Base-by-base conservation (phyloP, 2,797 vertebrate genomes). In the Numenius phaeopus region DNA sequence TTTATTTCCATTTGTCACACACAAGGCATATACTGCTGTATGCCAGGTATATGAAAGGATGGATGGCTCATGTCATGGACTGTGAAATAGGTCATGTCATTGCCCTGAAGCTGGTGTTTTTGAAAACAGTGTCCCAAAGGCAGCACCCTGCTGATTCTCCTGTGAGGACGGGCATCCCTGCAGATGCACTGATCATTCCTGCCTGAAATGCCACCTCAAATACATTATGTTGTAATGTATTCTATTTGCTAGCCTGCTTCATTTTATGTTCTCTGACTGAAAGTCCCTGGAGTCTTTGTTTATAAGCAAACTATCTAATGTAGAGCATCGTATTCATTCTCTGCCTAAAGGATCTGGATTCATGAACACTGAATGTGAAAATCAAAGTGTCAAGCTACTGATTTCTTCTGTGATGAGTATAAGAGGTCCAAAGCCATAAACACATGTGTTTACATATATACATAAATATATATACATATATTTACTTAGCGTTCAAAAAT, bases 1-100 rank as follows among this genome's bases (percentile, higher is more conserved):
- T 93, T 82, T 93, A 76, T 90, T 95, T 93, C 52, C 32, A 58
- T 96, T 94, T 94, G 65, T 79, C 83, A 91, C 85, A 83, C 44
- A 54, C 17, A 32, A 49, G 16, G 17, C 32, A 39, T 57, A 57
- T 65, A 67, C 44, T 86, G 34, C 21, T 61, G 7, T 80, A 39
- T 78, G 37, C 27, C 39, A 62, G n/a, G 37, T 82, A 65, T 64
- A 69, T 30, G n/a, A 88, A 93, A 78, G 32, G 77, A 61, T 49
- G 83, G 86, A 44, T 49, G 29, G 27, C 30, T 93, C 30, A 11
- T 84, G 32, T 81, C 27, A 89, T 46, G 30, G 37, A 64, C 61
- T 67, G 54, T 86, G 76, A 96, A 96, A 95, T 20, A 88, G 30
- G 10, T 83, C 44, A 62, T 81, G 61, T 49, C 49, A 49, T 55